Evolutionary conservation across 2,888 invertebrate species (phyloP).

Genomic region (Ennomos erosarius): DNA sequence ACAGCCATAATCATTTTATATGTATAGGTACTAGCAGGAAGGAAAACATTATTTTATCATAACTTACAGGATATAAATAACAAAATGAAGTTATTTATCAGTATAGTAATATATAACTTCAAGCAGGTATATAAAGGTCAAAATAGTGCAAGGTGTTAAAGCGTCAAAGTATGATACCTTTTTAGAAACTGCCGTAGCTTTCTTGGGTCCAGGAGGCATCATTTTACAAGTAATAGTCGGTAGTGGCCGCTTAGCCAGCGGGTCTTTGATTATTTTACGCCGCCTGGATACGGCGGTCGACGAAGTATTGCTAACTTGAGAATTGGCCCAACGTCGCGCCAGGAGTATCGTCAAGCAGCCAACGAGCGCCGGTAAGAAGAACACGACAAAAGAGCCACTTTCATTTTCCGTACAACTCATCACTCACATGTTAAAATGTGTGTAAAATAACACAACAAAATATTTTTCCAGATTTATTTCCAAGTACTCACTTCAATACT

Average conservation of each 20-base stretch:
- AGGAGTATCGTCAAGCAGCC: conserved; percentile 82
- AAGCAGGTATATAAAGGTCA: no score
- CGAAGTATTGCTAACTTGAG: conserved; percentile 75
- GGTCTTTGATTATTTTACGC: conserved; percentile 82
- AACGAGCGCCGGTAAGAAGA: conserved; percentile 82
- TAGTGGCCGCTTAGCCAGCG: conserved; percentile 75
- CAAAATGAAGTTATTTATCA: no score
- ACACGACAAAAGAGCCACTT: conserved; percentile 84
- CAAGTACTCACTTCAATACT: no score
- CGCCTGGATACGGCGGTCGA: conserved; percentile 80
- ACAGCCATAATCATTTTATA: not conserved
- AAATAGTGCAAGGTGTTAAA: no score
- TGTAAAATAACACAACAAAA: conserved; percentile 66
- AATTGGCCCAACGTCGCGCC: conserved; percentile 80
- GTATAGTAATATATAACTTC: no score
- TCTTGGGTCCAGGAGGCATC: conserved; percentile 74
- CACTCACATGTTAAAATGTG: conserved; percentile 83
- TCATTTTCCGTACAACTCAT: conserved; percentile 85
- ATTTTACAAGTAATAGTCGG: conserved; percentile 76
- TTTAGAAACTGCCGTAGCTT: conserved; percentile 64
- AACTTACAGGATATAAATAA: no score
- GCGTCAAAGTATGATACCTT: conserved; percentile 56
- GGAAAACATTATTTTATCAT: not conserved
- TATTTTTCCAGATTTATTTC: conserved; percentile 28
- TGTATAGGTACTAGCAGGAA: not conserved